Conservation (phyloP, 2,113 vertebrate genomes). For the Hylia prasina region DNA sequence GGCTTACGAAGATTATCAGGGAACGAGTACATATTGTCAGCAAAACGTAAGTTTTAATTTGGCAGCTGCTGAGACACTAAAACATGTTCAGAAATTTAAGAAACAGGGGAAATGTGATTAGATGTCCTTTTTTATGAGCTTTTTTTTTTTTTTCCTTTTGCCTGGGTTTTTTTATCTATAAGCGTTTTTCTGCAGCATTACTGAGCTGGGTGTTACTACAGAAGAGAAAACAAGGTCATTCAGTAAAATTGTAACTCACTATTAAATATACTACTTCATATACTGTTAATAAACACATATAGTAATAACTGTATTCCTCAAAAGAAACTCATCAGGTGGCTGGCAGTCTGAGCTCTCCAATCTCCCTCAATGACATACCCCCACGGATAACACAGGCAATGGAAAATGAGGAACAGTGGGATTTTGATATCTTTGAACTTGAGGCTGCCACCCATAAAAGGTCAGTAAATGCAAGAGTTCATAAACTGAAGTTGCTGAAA, state of each 20-base stretch:
- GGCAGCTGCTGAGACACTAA: neutral
- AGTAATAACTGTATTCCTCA: neutral
- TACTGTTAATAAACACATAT: neutral
- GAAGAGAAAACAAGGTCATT: neutral
- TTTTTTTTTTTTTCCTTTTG: neutral
- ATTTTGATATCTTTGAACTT: slow-evolving; percentile 93
- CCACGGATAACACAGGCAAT: slow-evolving; percentile 87
- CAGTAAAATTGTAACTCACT: neutral
- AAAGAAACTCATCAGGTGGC: slow-evolving; percentile 83
- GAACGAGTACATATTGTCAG: slow-evolving; percentile 88
- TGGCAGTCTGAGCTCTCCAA: slow-evolving; percentile 75
- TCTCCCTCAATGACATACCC: slow-evolving; percentile 86
- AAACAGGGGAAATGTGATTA: neutral
- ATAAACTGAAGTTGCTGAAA: neutral
- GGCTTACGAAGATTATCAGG: slow-evolving; percentile 91
- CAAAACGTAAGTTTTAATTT: slow-evolving; percentile 85
- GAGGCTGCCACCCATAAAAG: slow-evolving; percentile 91
- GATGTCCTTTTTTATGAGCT: neutral
- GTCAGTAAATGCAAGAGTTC: slow-evolving; percentile 63
- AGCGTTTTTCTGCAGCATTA: neutral
- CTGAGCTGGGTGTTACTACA: neutral
- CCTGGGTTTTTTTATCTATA: neutral
- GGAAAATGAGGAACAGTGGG: slow-evolving; percentile 93
- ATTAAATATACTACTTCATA: neutral
- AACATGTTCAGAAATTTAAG: neutral